Percentiles rank a stretch among this genome's conserved stretches.
Conservation (phyloP, 1,140 invertebrate species). For the Hypothenemus hampei region DNA sequence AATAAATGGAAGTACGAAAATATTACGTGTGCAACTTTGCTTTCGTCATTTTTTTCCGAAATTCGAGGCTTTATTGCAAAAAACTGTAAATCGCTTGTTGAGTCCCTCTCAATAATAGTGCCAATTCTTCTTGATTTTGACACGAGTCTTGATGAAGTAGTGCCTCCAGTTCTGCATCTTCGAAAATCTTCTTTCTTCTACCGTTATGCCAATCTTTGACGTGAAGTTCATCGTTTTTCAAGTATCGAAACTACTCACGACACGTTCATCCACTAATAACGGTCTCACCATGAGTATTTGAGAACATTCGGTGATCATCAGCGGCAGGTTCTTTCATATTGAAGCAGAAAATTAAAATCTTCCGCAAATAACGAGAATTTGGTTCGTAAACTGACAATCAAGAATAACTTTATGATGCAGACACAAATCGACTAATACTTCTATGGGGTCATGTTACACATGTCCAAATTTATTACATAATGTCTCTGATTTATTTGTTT, state of each 20-base stretch:
- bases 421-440: not conserved
- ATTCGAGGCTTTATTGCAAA: not conserved
- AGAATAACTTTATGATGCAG: no score
- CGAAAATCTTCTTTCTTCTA: not conserved
- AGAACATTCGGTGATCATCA: not conserved
- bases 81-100: not conserved
- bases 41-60: not conserved
- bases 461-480: not conserved
- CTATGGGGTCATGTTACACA: not conserved
- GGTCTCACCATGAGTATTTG: no score
- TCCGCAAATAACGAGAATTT: no score
- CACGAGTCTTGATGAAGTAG: no score
- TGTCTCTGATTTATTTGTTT: not conserved
- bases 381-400: no score
- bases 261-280: no score
- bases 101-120: not conserved
- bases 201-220: not conserved
- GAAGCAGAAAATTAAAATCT: no score
- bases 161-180: not conserved
- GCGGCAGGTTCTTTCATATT: no score
- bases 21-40: not conserved
- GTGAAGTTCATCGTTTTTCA: not conserved
- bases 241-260: no score
- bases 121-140: no score
- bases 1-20: no score